Percentiles rank a stretch among this genome's conserved stretches.
phyloP scores from a whole-genome alignment of 2,113 vertebrate species.

The Toxotes chatareus region DNA sequence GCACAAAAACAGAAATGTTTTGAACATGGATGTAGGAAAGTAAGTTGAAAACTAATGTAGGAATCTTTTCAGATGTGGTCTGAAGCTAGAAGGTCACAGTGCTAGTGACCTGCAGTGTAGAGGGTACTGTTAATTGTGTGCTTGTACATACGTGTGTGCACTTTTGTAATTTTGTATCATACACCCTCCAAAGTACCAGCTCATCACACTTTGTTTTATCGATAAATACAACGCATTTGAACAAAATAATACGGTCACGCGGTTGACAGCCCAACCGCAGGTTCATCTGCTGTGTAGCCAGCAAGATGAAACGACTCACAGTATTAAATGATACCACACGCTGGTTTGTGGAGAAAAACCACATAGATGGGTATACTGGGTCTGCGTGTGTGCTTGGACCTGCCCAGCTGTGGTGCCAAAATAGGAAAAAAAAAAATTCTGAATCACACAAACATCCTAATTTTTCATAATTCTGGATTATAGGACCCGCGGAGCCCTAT shows the following conservation, averaged over 20 bases:
- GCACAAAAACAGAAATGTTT: background rate
- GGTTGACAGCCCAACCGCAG: background rate
- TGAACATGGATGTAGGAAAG: background rate
- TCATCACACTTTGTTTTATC: background rate
- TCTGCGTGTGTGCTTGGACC: background rate
- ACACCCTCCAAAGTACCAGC: background rate
- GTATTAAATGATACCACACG: constrained; percentile 1
- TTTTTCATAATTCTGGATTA: background rate
- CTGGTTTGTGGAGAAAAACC: background rate
- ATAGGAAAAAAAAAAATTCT: background rate
- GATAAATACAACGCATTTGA: background rate
- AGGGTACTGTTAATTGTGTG: background rate
- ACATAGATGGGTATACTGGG: background rate
- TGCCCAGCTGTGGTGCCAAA: constrained; percentile 12
- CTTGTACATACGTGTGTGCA: constrained; percentile 14
- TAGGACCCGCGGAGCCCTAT: background rate
- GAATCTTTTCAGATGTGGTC: background rate
- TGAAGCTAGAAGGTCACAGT: background rate
- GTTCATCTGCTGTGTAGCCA: background rate
- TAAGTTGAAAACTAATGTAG: background rate
- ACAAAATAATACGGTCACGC: background rate
- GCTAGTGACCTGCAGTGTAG: background rate
- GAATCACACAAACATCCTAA: background rate
- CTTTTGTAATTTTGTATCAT: background rate
- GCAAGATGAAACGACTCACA: background rate